A percentile compares a stretch with the other conserved stretches of the same genome.
Evolutionary conservation across 30 jellyfish, hydroid and myxozoan genomes (phyloP).

Genomic region (Aurelia coerulea): DNA sequence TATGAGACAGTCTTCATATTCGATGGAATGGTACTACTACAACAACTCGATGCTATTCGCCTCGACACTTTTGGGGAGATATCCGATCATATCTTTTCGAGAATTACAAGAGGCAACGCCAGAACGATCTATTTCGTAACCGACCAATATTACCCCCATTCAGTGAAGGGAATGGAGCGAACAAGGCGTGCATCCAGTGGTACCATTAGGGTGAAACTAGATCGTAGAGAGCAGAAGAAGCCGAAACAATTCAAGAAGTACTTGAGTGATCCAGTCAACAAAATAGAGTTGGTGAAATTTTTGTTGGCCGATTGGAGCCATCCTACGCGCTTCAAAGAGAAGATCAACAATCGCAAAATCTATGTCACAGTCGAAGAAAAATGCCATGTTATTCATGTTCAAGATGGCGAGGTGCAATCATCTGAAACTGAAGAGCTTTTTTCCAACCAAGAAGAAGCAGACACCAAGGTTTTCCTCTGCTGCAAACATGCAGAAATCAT

Average conservation of each 20-base stretch:
- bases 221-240: conserved; percentile 28
- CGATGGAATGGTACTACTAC: too few species aligned
- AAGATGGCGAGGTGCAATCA: conserved; percentile 11
- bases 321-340: neutral
- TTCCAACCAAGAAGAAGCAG: conserved; percentile 55
- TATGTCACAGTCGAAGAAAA: conserved; percentile 33
- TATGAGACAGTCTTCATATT: too few species aligned
- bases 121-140: conserved; percentile 34
- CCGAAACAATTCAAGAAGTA: conserved; percentile 51
- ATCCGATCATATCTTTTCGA: conserved; percentile 11
- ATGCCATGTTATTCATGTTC: neutral
- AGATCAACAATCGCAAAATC: neutral
- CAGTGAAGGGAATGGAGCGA: too few species aligned
- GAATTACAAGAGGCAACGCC: conserved; percentile 28
- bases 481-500: conserved; percentile 57
- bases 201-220: conserved; percentile 5
- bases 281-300: conserved; percentile 44
- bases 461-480: conserved; percentile 52
- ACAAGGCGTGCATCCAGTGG: conserved; percentile 32
- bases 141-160: too few species aligned
- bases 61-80: conserved; percentile 64
- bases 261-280: conserved; percentile 19
- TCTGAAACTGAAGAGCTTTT: conserved; percentile 17
- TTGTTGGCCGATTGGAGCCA: conserved; percentile 41
- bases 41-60: too few species aligned